Conservation (phyloP, 2,888 invertebrate genomes). For the Chromoteleia sp. region DNA sequence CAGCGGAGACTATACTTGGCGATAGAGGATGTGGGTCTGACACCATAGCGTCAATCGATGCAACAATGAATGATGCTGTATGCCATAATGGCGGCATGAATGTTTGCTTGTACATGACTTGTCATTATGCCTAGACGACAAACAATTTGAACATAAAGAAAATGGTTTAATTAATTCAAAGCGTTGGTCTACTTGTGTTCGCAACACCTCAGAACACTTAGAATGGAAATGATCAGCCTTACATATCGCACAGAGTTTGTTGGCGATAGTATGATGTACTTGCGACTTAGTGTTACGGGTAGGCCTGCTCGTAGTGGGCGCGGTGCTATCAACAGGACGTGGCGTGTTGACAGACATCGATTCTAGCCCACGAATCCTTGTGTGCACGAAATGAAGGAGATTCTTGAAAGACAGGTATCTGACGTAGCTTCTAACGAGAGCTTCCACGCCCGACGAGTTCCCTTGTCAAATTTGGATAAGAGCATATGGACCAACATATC, state of each 20-base stretch:
- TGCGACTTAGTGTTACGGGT: no score
- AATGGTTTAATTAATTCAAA: not conserved
- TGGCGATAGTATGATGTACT: not conserved
- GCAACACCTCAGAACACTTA: not conserved
- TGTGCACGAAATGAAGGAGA: not conserved
- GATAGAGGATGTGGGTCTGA: not conserved
- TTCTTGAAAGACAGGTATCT: not conserved
- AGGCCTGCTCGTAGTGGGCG: no score
- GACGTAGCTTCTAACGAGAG: not conserved
- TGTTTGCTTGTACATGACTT: conserved; percentile 7
- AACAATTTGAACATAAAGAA: conserved; percentile 21
- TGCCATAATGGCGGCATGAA: conserved; percentile 5
- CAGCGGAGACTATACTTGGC: no score
- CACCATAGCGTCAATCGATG: not conserved
- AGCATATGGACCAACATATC: conserved; percentile 6
- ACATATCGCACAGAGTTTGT: not conserved
- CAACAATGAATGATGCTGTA: conserved; percentile 19
- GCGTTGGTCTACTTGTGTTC: not conserved
- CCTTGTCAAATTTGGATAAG: not conserved
- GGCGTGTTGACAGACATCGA: not conserved
- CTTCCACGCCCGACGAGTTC: conserved; percentile 3
- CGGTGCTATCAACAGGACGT: no score
- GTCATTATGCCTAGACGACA: not conserved
- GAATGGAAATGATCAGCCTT: conserved; percentile 6
- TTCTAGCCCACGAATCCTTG: not conserved